Percentiles rank a stretch among this genome's conserved stretches.
phyloP scores from a whole-genome alignment of 2,113 vertebrate genomes.

The Tenebrosternarchus preto region DNA sequence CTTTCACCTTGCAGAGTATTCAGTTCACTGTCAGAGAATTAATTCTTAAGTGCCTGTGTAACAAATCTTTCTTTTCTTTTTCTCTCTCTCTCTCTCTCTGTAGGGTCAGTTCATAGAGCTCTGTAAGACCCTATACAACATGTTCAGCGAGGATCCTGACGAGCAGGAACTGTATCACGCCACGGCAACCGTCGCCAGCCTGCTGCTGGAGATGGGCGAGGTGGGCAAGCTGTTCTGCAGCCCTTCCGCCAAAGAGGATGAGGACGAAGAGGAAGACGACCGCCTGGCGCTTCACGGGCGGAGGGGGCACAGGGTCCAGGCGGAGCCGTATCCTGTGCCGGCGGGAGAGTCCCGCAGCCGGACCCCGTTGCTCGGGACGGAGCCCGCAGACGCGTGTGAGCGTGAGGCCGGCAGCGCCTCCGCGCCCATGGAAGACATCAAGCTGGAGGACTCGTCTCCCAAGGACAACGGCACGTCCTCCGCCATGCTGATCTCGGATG shows the following conservation, averaged over 20 bases:
- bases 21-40: too few relatives aligned
- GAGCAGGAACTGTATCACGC: constrained; percentile 97
- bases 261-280: constrained; percentile 52
- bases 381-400: constrained; percentile 35
- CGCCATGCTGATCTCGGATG: constrained; percentile 93
- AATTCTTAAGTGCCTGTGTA: neutral
- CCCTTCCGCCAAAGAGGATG: constrained; percentile 62
- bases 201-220: constrained; percentile 96
- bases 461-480: constrained; percentile 86
- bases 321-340: constrained; percentile 58
- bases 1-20: too few relatives aligned
- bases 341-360: constrained; percentile 56
- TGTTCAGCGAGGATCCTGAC: constrained; percentile 92
- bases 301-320: constrained; percentile 52
- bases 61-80: neutral
- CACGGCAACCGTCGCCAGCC: constrained; percentile 91
- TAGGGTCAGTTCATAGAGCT: constrained; percentile 98
- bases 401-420: constrained; percentile 56
- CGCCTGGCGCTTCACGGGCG: neutral
- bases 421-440: constrained; percentile 90
- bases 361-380: constrained; percentile 37
- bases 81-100: neutral
- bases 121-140: constrained; percentile 95
- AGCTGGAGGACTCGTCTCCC: constrained; percentile 90
- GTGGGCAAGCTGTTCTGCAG: constrained; percentile 88